These are phyloP conservation scores for Arctocebus calabarensis DNA, from an alignment of 2,797 vertebrate species.

Conservation along the genomic window DNA sequence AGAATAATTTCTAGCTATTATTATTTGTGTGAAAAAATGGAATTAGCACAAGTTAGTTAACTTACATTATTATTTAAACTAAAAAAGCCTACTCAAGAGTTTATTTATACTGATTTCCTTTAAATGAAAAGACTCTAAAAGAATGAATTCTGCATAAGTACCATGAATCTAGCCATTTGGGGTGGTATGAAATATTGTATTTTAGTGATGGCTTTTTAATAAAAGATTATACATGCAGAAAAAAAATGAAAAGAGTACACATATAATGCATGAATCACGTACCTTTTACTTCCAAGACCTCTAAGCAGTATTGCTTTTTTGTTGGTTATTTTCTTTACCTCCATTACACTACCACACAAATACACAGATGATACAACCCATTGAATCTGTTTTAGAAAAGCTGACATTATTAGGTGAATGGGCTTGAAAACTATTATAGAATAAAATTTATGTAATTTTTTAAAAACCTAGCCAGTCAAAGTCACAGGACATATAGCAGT, in stretches of 20 bases:
- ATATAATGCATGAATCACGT: neutral
- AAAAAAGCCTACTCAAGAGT: constrained; percentile 44
- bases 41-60: neutral
- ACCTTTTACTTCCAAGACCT: constrained; percentile 4
- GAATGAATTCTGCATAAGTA: neutral
- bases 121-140: constrained; percentile 30
- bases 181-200: neutral
- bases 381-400: neutral
- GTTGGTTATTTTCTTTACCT: neutral
- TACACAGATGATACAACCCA: neutral
- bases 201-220: neutral
- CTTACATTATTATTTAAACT: constrained; percentile 47
- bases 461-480: constrained; percentile 6
- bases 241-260: neutral
- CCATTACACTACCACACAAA: neutral
- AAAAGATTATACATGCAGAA: neutral
- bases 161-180: neutral
- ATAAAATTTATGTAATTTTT: constrained; percentile 40
- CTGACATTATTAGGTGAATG: constrained; percentile 46
- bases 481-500: constrained; percentile 26
- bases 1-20: neutral
- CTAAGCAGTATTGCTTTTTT: neutral
- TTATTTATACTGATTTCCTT: constrained; percentile 37
- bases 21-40: neutral
- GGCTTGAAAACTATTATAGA: constrained; percentile 29